Conservation (phyloP, 30 jellyfish, hydroid and myxozoan species). For the Kudoa iwatai region DNA sequence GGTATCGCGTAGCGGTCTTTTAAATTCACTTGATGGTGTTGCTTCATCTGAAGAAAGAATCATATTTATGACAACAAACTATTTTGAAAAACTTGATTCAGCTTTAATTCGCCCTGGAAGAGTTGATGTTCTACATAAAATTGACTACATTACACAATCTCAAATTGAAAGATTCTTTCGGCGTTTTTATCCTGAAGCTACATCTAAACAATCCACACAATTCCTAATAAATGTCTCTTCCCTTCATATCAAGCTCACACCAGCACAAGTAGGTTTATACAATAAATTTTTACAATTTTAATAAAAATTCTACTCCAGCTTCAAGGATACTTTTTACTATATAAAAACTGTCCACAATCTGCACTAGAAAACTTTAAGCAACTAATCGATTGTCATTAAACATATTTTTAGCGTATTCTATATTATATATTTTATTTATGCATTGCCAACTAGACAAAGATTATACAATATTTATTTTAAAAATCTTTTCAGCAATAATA, state of each 20-base stretch:
- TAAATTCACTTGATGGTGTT: constrained; percentile 84
- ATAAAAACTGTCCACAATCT: no score
- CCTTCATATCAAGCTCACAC: neutral
- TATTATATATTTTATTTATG: no score
- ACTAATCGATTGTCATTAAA: no score
- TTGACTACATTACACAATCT: constrained; percentile 24
- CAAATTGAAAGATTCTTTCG: constrained; percentile 17
- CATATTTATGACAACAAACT: constrained; percentile 84
- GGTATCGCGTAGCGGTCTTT: constrained; percentile 81
- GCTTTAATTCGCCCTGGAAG: constrained; percentile 92
- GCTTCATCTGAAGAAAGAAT: constrained; percentile 90
- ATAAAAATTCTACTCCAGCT: no score
- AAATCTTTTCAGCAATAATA: no score
- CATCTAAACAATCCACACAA: constrained; percentile 2
- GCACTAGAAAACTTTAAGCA: no score
- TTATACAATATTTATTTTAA: no score
- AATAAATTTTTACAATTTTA: no score
- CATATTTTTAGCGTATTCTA: no score
- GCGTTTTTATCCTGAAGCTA: constrained; percentile 32
- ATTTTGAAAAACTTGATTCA: constrained; percentile 30
- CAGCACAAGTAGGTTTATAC: neutral
- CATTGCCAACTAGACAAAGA: no score
- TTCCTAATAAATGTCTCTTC: constrained; percentile 9
- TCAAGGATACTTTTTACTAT: no score
- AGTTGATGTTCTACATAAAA: constrained; percentile 19